Evolutionary conservation across 2,113 vertebrate genomes (phyloP).

Genomic region (Paradoxurus hermaphroditus): DNA sequence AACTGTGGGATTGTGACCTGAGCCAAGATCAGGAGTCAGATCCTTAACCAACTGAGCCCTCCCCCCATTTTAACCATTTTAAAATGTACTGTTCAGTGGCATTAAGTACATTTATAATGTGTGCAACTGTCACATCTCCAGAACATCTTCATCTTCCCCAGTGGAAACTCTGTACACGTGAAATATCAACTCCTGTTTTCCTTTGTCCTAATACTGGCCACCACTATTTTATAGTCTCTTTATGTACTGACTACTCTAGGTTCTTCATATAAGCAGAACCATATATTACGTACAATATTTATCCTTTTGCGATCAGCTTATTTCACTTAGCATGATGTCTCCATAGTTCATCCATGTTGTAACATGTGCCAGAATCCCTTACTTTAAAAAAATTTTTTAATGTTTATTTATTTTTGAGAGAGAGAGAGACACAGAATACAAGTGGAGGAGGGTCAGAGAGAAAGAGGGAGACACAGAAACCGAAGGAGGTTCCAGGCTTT

Average conservation of each 20-base stretch:
- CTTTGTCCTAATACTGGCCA: not conserved
- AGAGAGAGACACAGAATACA: no score
- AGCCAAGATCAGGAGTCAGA: no score
- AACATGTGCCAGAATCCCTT: not conserved
- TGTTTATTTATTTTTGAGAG: no score
- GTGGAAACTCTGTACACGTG: not conserved
- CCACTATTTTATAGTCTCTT: not conserved
- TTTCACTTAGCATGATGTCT: not conserved
- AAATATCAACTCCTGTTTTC: not conserved
- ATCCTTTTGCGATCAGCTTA: not conserved
- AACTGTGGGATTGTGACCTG: no score
- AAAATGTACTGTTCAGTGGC: not conserved
- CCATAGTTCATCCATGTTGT: not conserved
- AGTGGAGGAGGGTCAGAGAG: no score
- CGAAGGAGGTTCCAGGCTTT: no score
- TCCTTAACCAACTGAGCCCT: no score
- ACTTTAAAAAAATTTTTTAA: not conserved
- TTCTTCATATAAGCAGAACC: not conserved
- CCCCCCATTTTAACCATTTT: not conserved
- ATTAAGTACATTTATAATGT: not conserved
- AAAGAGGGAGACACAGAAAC: no score
- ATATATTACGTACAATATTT: not conserved
- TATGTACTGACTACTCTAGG: not conserved
- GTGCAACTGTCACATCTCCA: not conserved
- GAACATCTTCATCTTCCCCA: not conserved